Conservation (phyloP, 2,113 vertebrate species). For the Hucho hucho region DNA sequence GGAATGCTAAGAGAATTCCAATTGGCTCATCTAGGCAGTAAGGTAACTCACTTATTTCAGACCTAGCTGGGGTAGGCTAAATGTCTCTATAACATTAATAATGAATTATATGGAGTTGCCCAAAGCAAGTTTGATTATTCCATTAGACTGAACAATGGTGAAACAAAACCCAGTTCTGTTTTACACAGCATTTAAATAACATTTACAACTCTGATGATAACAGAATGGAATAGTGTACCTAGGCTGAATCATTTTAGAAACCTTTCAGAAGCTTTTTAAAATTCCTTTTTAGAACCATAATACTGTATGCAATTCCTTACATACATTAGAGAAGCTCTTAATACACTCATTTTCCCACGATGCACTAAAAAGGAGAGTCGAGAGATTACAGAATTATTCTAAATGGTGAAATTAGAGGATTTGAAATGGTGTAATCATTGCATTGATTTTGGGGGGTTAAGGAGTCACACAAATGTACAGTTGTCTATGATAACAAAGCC, state of each 20-base stretch:
- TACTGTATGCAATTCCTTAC: constrained; percentile 6
- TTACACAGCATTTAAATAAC: constrained; percentile 65
- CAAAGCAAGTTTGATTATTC: constrained; percentile 67
- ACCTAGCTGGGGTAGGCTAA: constrained; percentile 31
- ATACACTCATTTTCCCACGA: constrained; percentile 8
- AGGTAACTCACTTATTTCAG: constrained; percentile 16
- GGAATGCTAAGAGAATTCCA: not conserved
- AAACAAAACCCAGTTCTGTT: constrained; percentile 55
- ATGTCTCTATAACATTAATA: constrained; percentile 52
- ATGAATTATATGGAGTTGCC: constrained; percentile 58
- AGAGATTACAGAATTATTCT: constrained; percentile 26
- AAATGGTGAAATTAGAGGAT: constrained; percentile 18
- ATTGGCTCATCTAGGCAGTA: not conserved
- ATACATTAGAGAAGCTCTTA: constrained; percentile 20
- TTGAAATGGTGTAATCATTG: constrained; percentile 25
- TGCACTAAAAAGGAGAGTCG: constrained; percentile 13
- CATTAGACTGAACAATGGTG: constrained; percentile 65
- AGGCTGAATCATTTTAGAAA: not conserved
- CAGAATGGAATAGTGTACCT: constrained; percentile 19
- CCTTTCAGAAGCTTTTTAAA: not conserved
- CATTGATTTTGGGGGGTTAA: constrained; percentile 25
- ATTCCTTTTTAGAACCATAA: not conserved
- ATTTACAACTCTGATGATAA: constrained; percentile 20
- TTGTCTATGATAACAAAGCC: not conserved
- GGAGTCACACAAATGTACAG: constrained; percentile 5